Percentiles rank a stretch among this genome's conserved stretches.
These are phyloP conservation scores for Bos javanicus DNA, from an alignment of 2,113 vertebrate species.

Conservation along the genomic window DNA sequence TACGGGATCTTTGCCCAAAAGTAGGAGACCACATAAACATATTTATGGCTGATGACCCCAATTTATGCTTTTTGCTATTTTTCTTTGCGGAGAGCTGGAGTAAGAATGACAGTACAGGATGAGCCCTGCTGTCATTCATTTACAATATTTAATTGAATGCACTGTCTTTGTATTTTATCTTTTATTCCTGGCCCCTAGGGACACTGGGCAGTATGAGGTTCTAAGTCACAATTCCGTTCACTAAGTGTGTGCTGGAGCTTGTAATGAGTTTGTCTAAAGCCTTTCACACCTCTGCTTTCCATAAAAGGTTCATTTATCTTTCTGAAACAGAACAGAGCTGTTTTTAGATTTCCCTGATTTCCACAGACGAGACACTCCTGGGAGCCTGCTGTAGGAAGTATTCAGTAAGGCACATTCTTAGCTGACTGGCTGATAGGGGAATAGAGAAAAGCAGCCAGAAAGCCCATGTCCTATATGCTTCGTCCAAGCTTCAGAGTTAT, in stretches of 20 bases:
- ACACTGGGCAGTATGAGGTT: conserved; percentile 68
- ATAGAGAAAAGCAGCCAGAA: conserved; percentile 65
- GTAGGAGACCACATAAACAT: neutral
- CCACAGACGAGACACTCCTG: conserved; percentile 69
- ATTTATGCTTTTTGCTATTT: neutral
- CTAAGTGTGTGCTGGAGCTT: conserved; percentile 83
- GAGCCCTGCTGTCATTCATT: conserved; percentile 18
- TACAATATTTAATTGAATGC: conserved; percentile 52
- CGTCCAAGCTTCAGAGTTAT: conserved; percentile 53
- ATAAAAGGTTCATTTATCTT: conserved; percentile 83
- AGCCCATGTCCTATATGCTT: conserved; percentile 52
- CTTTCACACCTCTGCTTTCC: conserved; percentile 83
- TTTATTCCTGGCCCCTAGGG: conserved; percentile 49
- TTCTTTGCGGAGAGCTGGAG: neutral
- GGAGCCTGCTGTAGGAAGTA: conserved; percentile 69
- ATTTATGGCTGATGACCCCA: neutral
- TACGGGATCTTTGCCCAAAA: neutral
- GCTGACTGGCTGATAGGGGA: conserved; percentile 68
- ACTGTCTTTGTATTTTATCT: conserved; percentile 62
- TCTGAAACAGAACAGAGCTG: conserved; percentile 81
- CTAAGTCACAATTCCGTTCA: conserved; percentile 76
- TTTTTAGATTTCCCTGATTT: conserved; percentile 83
- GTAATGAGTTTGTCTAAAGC: conserved; percentile 85
- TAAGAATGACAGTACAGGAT: neutral
- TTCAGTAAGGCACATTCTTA: conserved; percentile 75